Conservation (phyloP, 2,888 invertebrate genomes). For the Palloptera scutellata region DNA sequence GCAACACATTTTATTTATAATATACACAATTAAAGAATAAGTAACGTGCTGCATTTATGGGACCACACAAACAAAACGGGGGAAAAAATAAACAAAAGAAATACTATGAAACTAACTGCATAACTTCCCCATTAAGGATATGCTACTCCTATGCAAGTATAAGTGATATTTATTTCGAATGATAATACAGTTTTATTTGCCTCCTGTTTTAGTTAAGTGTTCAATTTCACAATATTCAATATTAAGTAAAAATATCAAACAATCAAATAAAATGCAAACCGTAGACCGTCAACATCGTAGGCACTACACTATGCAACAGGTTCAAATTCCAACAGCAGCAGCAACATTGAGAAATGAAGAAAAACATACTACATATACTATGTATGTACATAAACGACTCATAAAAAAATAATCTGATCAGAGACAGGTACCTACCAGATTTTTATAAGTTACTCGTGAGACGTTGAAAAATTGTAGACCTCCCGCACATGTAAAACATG, state of each 20-base stretch:
- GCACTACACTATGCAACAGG: constrained; percentile 33
- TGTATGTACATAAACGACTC: constrained; percentile 11
- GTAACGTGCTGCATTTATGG: too few species aligned
- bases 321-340: constrained; percentile 38
- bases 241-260: not conserved
- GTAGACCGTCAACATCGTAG: not conserved
- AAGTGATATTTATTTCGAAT: constrained; percentile 54
- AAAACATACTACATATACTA: not conserved
- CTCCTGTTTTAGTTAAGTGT: constrained; percentile 49
- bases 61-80: too few species aligned
- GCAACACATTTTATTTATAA: too few species aligned
- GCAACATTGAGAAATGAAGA: not conserved
- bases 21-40: too few species aligned
- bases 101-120: too few species aligned
- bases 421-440: not conserved
- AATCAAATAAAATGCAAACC: not conserved
- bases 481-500: constrained; percentile 59
- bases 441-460: not conserved
- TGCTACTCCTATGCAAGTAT: too few species aligned
- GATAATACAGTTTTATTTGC: constrained; percentile 50
- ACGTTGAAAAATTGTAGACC: constrained; percentile 42
- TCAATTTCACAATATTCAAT: constrained; percentile 57
- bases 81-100: too few species aligned
- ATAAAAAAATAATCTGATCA: not conserved
- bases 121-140: too few species aligned